phyloP scores from a whole-genome alignment of 2,113 vertebrate species.

The Rhynchopsitta pachyrhyncha region DNA sequence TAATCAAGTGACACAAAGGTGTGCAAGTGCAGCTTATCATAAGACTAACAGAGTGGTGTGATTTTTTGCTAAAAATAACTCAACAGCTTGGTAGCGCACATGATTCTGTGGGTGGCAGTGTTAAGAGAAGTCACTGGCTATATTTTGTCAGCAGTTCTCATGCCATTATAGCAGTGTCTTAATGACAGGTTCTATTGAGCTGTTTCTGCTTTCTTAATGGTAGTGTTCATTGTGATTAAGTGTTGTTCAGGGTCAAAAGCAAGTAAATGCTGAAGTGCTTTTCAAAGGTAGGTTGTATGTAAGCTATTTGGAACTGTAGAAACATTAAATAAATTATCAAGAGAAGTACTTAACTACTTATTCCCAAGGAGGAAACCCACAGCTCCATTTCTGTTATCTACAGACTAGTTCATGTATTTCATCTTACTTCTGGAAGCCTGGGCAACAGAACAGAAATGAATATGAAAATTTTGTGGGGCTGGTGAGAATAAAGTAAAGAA shows the following conservation, averaged over 20 bases:
- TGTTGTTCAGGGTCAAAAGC: neutral
- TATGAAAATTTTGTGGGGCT: neutral
- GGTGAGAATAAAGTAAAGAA: neutral
- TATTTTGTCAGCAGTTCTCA: neutral
- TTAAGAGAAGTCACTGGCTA: neutral
- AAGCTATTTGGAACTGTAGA: neutral
- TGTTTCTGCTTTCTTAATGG: neutral
- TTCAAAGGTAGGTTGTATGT: neutral
- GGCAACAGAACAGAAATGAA: neutral
- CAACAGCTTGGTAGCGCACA: neutral
- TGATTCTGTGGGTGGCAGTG: neutral
- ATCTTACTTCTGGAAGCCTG: neutral
- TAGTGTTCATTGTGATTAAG: neutral
- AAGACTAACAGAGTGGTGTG: neutral
- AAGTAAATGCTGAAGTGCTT: neutral
- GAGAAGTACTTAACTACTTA: neutral
- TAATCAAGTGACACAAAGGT: neutral
- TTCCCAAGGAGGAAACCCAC: neutral
- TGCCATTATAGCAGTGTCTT: neutral
- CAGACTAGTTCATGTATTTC: neutral
- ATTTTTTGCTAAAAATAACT: constrained; percentile 11
- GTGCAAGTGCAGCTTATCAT: neutral
- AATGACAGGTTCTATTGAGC: neutral
- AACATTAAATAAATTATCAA: neutral
- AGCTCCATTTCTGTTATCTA: neutral